phyloP scores from a whole-genome alignment of 1,140 invertebrate species.

The Anastrepha obliqua region DNA sequence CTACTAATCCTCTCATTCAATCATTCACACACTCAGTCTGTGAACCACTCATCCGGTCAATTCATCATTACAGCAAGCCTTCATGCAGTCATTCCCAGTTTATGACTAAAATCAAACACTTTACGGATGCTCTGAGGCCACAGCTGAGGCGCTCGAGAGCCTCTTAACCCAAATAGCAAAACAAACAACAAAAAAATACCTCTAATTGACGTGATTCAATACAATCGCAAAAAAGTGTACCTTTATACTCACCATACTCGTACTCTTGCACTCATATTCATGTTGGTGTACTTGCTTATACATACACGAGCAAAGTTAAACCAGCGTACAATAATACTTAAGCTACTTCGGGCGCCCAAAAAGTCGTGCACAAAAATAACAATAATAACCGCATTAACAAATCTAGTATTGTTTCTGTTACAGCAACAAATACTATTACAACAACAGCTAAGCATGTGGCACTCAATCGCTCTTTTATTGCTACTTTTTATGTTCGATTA shows the following conservation, averaged over 20 bases:
- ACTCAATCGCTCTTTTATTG: background rate
- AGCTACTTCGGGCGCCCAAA: background rate
- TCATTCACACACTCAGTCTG: conserved; percentile 9
- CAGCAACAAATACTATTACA: background rate
- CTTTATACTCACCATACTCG: too few relatives aligned
- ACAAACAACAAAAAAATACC: background rate
- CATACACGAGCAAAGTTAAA: background rate
- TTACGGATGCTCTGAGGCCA: background rate
- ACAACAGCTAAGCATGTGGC: background rate
- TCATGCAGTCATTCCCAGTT: background rate
- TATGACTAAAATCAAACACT: conserved; percentile 17
- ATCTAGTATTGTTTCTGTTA: background rate
- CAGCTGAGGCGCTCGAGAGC: background rate
- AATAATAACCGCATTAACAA: conserved; percentile 7
- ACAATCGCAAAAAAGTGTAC: background rate
- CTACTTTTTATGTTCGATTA: background rate
- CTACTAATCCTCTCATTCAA: conserved; percentile 7
- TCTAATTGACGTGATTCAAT: conserved; percentile 21
- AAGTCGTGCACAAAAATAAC: conserved; percentile 12
- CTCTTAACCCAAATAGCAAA: conserved; percentile 41
- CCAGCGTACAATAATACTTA: background rate
- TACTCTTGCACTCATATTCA: too few relatives aligned
- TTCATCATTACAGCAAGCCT: background rate
- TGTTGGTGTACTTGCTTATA: background rate
- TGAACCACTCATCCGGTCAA: background rate